These are phyloP conservation scores for Triplophysa bombifrons DNA, from an alignment of 2,797 vertebrate genomes.

Conservation along the genomic window DNA sequence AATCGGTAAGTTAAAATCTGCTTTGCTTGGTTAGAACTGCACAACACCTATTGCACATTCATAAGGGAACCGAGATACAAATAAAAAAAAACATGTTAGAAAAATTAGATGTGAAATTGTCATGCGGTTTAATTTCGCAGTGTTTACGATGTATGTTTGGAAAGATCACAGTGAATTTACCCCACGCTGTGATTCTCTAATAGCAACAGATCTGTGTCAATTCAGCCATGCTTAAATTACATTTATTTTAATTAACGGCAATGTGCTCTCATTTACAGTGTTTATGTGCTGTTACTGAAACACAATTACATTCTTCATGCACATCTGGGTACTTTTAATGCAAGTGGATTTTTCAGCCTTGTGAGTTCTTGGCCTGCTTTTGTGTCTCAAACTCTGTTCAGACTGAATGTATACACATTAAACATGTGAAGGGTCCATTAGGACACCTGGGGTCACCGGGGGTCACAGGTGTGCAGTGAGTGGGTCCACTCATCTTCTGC, in stretches of 20 bases:
- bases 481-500: slow-evolving; percentile 31
- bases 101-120: slow-evolving; percentile 16
- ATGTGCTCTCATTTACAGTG: not conserved
- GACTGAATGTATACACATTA: not conserved
- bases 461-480: slow-evolving; percentile 34
- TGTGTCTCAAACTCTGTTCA: not conserved
- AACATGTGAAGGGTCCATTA: not conserved
- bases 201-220: not conserved
- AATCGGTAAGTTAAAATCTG: no score
- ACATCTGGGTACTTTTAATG: not conserved
- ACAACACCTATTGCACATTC: not conserved
- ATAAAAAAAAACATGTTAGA: slow-evolving; percentile 12
- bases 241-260: slow-evolving; percentile 4
- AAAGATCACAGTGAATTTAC: slow-evolving; percentile 14
- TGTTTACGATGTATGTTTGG: slow-evolving; percentile 14
- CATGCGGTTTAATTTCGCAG: slow-evolving; percentile 2
- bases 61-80: not conserved
- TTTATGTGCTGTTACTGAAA: not conserved
- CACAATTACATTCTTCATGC: not conserved
- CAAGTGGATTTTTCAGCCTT: not conserved
- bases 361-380: not conserved
- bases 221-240: not conserved
- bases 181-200: not conserved
- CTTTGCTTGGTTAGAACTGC: not conserved
- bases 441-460: not conserved